Evolutionary conservation across 2,888 invertebrate species (phyloP).

Genomic region (Plagiodera versicolora): DNA sequence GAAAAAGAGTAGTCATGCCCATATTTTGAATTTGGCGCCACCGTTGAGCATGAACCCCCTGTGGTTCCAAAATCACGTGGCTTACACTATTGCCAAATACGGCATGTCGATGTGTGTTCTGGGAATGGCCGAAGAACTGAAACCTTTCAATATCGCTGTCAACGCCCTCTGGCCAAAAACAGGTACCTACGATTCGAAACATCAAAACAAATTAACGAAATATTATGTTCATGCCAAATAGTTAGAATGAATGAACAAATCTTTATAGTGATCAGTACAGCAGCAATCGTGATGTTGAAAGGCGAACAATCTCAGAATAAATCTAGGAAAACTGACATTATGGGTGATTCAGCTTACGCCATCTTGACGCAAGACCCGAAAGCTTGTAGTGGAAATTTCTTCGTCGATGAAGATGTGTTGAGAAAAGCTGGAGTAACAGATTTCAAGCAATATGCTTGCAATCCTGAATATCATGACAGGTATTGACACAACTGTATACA

Average conservation of each 20-base stretch:
- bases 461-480: slow-evolving; percentile 65
- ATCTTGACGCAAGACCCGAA: slow-evolving; percentile 78
- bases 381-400: slow-evolving; percentile 83
- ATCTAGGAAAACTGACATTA: slow-evolving; percentile 81
- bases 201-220: too few species aligned
- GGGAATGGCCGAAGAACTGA: slow-evolving; percentile 95
- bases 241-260: slow-evolving; percentile 3
- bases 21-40: slow-evolving; percentile 93
- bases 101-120: slow-evolving; percentile 99
- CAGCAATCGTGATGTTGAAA: slow-evolving; percentile 86
- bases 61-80: slow-evolving; percentile 92
- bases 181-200: slow-evolving; percentile 61
- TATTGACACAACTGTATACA: too few species aligned
- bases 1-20: slow-evolving; percentile 84
- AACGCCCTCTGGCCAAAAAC: slow-evolving; percentile 97
- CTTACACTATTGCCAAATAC: slow-evolving; percentile 98
- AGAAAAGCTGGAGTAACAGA: slow-evolving; percentile 78
- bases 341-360: slow-evolving; percentile 87
- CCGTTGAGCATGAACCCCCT: slow-evolving; percentile 85
- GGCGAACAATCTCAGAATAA: slow-evolving; percentile 65
- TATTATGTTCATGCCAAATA: too few species aligned
- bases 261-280: slow-evolving; percentile 83
- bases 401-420: slow-evolving; percentile 89
- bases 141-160: slow-evolving; percentile 79
- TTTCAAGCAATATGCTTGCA: slow-evolving; percentile 81